A percentile compares a stretch with the other conserved stretches of the same genome.
Evolutionary conservation across 2,888 invertebrate genomes (phyloP).

Genomic region (Himalopsyche japonica): DNA sequence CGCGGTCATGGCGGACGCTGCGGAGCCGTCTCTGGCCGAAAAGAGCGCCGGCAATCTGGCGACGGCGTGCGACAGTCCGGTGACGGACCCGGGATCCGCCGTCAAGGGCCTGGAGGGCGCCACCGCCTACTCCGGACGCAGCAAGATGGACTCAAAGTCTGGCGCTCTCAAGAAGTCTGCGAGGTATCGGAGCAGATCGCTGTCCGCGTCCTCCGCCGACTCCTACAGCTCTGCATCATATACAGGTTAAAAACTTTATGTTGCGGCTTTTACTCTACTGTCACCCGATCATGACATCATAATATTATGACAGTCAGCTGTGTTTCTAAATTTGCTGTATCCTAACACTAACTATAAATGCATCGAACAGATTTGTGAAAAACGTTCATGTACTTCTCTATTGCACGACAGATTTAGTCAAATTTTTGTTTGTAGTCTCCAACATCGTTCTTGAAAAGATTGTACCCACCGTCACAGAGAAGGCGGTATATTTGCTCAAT

Average conservation of each 20-base stretch:
- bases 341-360: too few relatives aligned
- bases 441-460: too few relatives aligned
- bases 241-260: conserved; percentile 54
- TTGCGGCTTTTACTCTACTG: neutral
- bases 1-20: conserved; percentile 21
- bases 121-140: conserved; percentile 47
- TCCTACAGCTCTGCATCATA: conserved; percentile 86
- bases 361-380: too few relatives aligned
- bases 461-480: too few relatives aligned
- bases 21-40: conserved; percentile 3
- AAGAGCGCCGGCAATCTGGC: conserved; percentile 48
- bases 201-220: conserved; percentile 93
- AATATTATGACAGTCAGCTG: neutral
- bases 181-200: conserved; percentile 84
- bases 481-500: too few relatives aligned
- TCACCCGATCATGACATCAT: neutral
- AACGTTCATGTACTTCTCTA: too few relatives aligned
- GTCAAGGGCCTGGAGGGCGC: conserved; percentile 57
- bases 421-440: too few relatives aligned
- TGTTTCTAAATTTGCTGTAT: too few relatives aligned
- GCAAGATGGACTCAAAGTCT: conserved; percentile 57
- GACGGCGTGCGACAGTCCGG: conserved; percentile 71
- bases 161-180: conserved; percentile 86
- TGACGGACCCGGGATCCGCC: conserved; percentile 74
- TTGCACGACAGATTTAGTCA: too few relatives aligned